Base-by-base conservation (phyloP, 2,113 vertebrate genomes). In the Recurvirostra avosetta region DNA sequence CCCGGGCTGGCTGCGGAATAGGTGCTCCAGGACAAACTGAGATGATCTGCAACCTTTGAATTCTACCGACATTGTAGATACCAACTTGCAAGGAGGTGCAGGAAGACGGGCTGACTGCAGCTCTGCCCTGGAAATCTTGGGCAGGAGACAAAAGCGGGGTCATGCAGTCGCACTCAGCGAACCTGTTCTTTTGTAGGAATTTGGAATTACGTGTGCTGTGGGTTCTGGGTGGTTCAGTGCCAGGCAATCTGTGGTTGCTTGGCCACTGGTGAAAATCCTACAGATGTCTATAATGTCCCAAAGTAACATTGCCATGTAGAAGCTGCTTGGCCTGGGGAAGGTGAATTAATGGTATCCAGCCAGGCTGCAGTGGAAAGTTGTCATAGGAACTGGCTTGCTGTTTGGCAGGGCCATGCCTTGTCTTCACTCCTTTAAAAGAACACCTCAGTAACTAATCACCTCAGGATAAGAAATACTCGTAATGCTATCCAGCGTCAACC, bases 311-410 rank as follows among this genome's bases (percentile, higher is more conserved):
- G 62, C 52, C 13, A 11, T 0, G 0, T 34, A 61, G 62, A 72
- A 82, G 73, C 86, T 89, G 62, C 91, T 86, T 79, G 91, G 84
- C 71, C 74, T 50, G 62, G 43, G 41, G 61, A 96, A 73, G 62
- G 74, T 92, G 74, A 7, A 55, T 94, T 94, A 68, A 71, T 62
- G 49, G 43, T 92, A 62, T 87, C n/a, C 84, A 92, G 77, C 80
- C 91, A 95, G 62, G 77, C 91, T 91, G 80, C 87, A 78, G 95
- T 79, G 92, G 91, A 96, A 95, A 96, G 86, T 96, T 95, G 92
- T 96, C 92, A 94, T 90, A 92, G 87, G 92, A 95, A 96, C 94
- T 91, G 84, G 58, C 78, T 94, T 7, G 18, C 62, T 91, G 80
- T 87, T 94, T 68, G 6, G 15, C 86, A 87, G 53, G 45, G 73